Evolutionary conservation across 1,140 invertebrate genomes (phyloP).

Genomic region (Cotesia typhae): DNA sequence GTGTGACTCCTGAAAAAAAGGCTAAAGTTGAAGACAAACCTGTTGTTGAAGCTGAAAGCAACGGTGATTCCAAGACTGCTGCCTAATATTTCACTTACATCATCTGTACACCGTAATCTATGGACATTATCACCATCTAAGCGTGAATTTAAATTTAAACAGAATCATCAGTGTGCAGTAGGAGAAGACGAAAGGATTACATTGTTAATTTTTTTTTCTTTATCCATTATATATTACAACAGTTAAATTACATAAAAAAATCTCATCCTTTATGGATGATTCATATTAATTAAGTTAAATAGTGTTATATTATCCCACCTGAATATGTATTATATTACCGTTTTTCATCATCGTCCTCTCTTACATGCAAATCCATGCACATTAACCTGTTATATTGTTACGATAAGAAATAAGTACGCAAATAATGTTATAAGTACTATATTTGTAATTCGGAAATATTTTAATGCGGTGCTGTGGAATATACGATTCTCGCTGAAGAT

Average conservation of each 20-base stretch:
- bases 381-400: conserved; percentile 43
- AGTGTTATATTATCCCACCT: conserved; percentile 12
- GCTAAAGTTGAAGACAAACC: conserved; percentile 74
- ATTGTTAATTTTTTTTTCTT: neutral
- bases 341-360: conserved; percentile 27
- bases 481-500: conserved; percentile 22
- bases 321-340: conserved; percentile 16
- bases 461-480: conserved; percentile 28
- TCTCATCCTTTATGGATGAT: neutral
- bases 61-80: conserved; percentile 71
- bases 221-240: neutral
- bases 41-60: conserved; percentile 63
- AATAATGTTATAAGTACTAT: conserved; percentile 36
- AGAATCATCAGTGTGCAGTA: conserved; percentile 48
- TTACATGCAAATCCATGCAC: conserved; percentile 32
- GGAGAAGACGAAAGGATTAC: conserved; percentile 14
- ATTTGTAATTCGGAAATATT: conserved; percentile 38
- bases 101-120: conserved; percentile 52
- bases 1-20: conserved; percentile 76
- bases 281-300: neutral
- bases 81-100: conserved; percentile 65
- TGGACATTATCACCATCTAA: conserved; percentile 59
- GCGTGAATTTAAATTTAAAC: conserved; percentile 45
- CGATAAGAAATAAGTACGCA: conserved; percentile 30
- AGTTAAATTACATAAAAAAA: neutral